Evolutionary conservation across 2,113 vertebrate species (phyloP).

Genomic region (Erythrolamprus reginae): DNA sequence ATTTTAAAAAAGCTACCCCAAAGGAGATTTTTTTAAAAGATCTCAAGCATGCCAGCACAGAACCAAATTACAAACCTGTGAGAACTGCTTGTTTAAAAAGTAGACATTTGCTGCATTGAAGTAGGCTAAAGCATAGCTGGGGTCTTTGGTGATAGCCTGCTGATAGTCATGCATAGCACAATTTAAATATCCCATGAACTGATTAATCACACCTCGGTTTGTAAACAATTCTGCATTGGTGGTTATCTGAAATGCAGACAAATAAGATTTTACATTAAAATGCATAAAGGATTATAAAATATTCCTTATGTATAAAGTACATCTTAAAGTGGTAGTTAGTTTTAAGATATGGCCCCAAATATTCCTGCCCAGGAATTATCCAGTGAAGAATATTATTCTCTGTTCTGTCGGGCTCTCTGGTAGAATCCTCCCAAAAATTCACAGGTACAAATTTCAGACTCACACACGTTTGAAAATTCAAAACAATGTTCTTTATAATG

Average conservation of each 20-base stretch:
- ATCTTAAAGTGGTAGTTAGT: not conserved
- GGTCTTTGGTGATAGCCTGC: constrained; percentile 67
- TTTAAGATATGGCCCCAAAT: not conserved
- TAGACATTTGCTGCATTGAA: constrained; percentile 77
- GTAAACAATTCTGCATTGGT: constrained; percentile 68
- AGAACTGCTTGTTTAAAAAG: constrained; percentile 73
- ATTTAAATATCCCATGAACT: constrained; percentile 69
- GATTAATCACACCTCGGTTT: constrained; percentile 73
- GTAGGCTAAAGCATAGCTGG: constrained; percentile 68
- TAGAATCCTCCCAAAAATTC: too few relatives aligned
- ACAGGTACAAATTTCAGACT: too few relatives aligned
- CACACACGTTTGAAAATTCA: too few relatives aligned
- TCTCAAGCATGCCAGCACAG: not conserved
- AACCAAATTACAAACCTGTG: constrained; percentile 63
- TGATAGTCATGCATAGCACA: constrained; percentile 77
- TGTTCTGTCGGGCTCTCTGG: too few relatives aligned
- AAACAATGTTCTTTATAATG: too few relatives aligned
- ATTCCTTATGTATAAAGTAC: not conserved
- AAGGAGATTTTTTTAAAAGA: not conserved
- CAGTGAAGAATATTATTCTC: not conserved
- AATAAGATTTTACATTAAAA: not conserved
- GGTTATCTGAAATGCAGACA: constrained; percentile 62
- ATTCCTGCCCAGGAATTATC: not conserved
- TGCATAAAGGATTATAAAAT: not conserved
- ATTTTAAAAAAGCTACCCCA: not conserved